Base-by-base conservation (phyloP, 2,113 vertebrate genomes). In the Actinemys pallida region DNA sequence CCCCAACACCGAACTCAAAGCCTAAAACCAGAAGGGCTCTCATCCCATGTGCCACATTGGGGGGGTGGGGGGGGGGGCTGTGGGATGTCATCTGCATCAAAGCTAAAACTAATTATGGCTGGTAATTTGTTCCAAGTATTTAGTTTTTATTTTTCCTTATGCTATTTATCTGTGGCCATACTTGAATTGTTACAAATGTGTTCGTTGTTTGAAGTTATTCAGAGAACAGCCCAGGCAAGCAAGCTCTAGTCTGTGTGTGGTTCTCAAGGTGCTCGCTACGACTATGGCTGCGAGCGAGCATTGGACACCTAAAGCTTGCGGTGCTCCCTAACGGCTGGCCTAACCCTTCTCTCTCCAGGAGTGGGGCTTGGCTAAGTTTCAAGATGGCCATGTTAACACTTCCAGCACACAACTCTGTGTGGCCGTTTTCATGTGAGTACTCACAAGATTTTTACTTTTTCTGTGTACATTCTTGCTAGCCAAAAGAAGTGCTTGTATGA, bases 201-300 rank as follows among this genome's bases (percentile, higher is more conserved):
- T 53, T 78, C 76, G 14, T 54, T 76, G 31, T 20, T 81, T 93
- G 84, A 90, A 87, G 81, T 90, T 42, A 85, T 27, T 81, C 82
- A 19, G 80, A 45, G 56, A 82, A 84, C 49, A 52, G 75, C 78
- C 83, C 24, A n/a, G 19, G 24, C 14, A 25, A 59, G 27, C 59
- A 11, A 83, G 35, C 35, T 76, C 8, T 19, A 14, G 16, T 35
- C 0, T 0, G 12, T 56, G 57, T 27, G 45, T 29, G 81, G 90
- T 84, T 72, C 86, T 87, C 0, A 0, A 24, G 8, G 29, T 8
- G 39, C 0, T 6, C 2, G 1, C 76, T 76, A 1, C 2, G 17
- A 76, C 11, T 1, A 11, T 13, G 52, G 76, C 45, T 89, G 76
- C 69, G 54, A 53, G 65, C 57, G 78, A 9, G 81, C 12, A 45